Conservation (phyloP, 2,113 vertebrate genomes). For the Ursus arctos region DNA sequence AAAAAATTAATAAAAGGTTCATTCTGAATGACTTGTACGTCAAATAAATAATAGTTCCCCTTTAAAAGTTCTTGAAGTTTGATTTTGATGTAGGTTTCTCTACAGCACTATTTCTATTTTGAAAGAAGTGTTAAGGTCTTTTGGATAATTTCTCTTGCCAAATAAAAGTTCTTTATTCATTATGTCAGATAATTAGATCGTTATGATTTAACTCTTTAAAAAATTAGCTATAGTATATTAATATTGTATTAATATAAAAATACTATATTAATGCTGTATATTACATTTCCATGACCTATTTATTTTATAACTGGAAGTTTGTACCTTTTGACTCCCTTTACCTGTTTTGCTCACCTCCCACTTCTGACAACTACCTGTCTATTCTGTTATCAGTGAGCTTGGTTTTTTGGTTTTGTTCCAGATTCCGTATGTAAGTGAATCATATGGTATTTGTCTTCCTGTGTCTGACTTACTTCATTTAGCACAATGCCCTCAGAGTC, state of each 20-base stretch:
- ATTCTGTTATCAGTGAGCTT: background rate
- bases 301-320: background rate
- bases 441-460: background rate
- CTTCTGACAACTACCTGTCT: background rate
- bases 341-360: background rate
- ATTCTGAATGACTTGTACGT: background rate
- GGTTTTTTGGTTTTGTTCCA: background rate
- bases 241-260: background rate
- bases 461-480: background rate
- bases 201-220: background rate
- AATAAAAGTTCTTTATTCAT: constrained; percentile 4
- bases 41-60: background rate
- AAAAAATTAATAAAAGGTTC: background rate
- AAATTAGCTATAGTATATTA: background rate
- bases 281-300: background rate
- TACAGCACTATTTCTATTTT: background rate
- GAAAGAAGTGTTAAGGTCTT: background rate
- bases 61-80: background rate
- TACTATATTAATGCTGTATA: background rate
- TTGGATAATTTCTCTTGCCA: background rate
- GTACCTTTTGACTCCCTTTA: background rate
- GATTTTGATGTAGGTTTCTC: background rate
- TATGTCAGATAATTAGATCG: background rate
- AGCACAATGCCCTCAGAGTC: background rate
- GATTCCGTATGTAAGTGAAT: background rate